Conservation (phyloP, 1,140 invertebrate genomes). For the Probaryconus sp. region DNA sequence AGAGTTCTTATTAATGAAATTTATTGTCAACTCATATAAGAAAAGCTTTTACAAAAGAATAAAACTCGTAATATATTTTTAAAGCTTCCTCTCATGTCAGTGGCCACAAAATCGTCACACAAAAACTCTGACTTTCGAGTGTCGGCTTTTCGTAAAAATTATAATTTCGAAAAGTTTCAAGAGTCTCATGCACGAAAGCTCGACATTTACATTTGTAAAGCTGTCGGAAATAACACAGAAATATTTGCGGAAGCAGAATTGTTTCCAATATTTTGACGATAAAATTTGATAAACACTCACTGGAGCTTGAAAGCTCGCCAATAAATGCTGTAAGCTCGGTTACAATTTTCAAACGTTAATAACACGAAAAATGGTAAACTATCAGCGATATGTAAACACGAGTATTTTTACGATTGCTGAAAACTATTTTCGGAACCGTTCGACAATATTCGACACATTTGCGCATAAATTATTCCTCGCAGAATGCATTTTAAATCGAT, state of each 20-base stretch:
- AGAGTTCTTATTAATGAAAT: too few relatives aligned
- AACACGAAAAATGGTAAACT: conserved; percentile 21
- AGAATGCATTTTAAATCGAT: conserved; percentile 5
- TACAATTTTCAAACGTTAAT: conserved; percentile 23
- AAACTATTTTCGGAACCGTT: conserved; percentile 4
- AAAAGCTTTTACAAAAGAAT: too few relatives aligned
- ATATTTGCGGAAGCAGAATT: conserved; percentile 24
- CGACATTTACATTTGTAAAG: conserved; percentile 34
- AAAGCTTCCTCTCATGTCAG: conserved; percentile 8
- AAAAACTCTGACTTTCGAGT: conserved; percentile 10
- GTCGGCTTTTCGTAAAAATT: not conserved
- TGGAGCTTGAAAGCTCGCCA: conserved; percentile 32
- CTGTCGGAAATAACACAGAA: conserved; percentile 28
- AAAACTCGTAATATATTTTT: too few relatives aligned
- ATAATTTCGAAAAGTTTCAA: conserved; percentile 10
- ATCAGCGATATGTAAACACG: conserved; percentile 15
- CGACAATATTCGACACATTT: conserved; percentile 18
- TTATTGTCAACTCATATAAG: too few relatives aligned
- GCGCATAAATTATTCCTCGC: conserved; percentile 2
- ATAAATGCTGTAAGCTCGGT: conserved; percentile 23
- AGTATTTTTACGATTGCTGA: conserved; percentile 19
- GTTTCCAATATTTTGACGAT: conserved; percentile 33
- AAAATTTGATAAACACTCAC: conserved; percentile 24
- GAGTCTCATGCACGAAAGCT: not conserved
- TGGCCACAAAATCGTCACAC: conserved; percentile 15